phyloP scores from a whole-genome alignment of 1,140 invertebrate species.

The Microplitis demolitor region DNA sequence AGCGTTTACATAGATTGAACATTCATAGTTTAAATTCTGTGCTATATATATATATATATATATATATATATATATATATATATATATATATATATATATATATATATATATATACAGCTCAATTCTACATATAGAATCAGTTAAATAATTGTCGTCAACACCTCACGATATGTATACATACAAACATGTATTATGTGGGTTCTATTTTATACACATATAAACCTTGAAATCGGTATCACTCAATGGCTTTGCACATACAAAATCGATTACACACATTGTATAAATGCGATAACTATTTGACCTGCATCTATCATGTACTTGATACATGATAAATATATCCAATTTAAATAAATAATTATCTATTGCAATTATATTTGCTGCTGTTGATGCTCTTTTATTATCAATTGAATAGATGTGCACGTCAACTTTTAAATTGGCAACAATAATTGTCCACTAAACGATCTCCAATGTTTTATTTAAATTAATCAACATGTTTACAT shows the following conservation, averaged over 20 bases:
- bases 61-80: neutral
- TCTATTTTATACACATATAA: constrained; percentile 1
- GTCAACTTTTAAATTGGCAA: neutral
- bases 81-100: neutral
- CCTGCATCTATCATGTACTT: neutral
- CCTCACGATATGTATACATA: neutral
- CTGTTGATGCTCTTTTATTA: neutral
- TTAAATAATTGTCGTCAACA: constrained; percentile 14
- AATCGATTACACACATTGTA: neutral
- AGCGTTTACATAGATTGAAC: neutral
- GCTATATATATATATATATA: neutral
- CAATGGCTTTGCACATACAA: constrained; percentile 10
- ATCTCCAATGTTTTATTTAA: no score
- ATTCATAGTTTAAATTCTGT: neutral
- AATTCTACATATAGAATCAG: neutral
- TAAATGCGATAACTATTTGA: neutral
- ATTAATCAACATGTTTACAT: no score
- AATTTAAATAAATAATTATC: neutral
- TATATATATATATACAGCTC: neutral
- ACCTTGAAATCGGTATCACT: constrained; percentile 4
- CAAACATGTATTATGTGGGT: no score
- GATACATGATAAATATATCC: neutral
- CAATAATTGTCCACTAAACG: neutral
- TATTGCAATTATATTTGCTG: neutral
- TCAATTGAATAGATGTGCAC: neutral